Evolutionary conservation across 2,888 invertebrate genomes (phyloP), one percentile per base, ranked within the genome.

Genomic region (Noctuana brunneofusca): DNA sequence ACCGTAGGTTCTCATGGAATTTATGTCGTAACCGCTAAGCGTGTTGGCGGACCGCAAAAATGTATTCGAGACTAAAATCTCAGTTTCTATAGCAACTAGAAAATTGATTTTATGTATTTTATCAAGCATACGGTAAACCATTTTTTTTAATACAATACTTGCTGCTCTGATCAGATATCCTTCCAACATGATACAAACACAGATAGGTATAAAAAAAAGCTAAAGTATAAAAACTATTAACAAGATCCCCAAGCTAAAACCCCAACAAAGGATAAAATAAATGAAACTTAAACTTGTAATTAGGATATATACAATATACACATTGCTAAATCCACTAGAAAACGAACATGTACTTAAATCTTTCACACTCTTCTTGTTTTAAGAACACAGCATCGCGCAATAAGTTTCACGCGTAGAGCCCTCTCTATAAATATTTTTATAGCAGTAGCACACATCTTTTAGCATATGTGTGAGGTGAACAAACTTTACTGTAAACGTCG

Each of bases 401-500:
- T 30, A 38, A 18, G 27, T 27, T 32, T 18, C 20, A 22, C 48
- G 24, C 54, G 35, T 24, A 43, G 48, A 20, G 38, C 62, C 38
- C 55, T 55, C 41, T 62, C 55, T 55, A 62, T 62, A 62, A 62
- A 62, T 63, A 63, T 63, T 63, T 56, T 63, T 50, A 63, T 56
- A 50, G 50, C 62, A 63, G 49, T 63, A 66, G 63, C 63, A 59
- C 63, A 68, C 54, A 64, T 66, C 59, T 65, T 69, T 68, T 65
- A 63, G 65, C 66, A 66, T 50, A 55, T 71, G 65, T 66, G 67
- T 70, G 73, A 76, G 87, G 84, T 87, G 75, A 86, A 84, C 70
- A 81, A 86, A 86, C 88, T 87, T 80, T 77, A 75, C 71, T 74
- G 73, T 78, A 73, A 78, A 74, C 82, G 81, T 81, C 79, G 79